Conservation (phyloP, 2,797 vertebrate genomes). For the Tragopan temminckii region DNA sequence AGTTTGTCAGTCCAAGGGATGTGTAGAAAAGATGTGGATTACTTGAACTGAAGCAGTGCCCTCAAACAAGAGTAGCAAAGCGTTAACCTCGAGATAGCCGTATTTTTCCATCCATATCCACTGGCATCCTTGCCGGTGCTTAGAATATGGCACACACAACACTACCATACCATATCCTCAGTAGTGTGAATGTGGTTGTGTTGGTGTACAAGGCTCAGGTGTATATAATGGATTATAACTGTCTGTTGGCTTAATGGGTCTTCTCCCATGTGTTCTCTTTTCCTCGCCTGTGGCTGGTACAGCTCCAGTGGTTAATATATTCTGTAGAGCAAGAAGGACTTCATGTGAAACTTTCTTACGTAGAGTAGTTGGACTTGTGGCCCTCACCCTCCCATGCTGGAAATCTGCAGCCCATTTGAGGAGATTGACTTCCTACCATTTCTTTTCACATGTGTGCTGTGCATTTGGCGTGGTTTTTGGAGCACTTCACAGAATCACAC, state of each 20-base stretch:
- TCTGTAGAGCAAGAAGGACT: neutral
- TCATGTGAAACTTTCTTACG: neutral
- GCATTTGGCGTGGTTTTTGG: neutral
- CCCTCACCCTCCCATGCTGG: neutral
- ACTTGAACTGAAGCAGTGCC: neutral
- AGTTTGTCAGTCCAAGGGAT: neutral
- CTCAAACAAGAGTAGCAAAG: neutral
- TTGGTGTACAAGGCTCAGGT: neutral
- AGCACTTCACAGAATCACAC: neutral
- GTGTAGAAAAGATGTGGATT: neutral
- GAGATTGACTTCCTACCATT: neutral
- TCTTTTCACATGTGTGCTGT: neutral
- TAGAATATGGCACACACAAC: rapidly evolving
- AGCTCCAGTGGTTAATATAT: neutral
- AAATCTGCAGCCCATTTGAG: neutral
- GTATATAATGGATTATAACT: neutral
- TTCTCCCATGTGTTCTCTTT: neutral
- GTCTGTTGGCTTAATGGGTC: neutral
- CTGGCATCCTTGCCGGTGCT: neutral
- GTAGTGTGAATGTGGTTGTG: neutral
- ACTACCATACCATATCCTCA: neutral
- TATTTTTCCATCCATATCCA: neutral
- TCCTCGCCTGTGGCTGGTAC: neutral
- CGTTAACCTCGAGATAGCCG: rapidly evolving
- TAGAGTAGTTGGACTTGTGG: neutral